Percentiles rank a stretch among this genome's conserved stretches.
These are phyloP conservation scores for Muraenolepis orangiensis DNA, from an alignment of 2,797 vertebrate species.

Conservation along the genomic window DNA sequence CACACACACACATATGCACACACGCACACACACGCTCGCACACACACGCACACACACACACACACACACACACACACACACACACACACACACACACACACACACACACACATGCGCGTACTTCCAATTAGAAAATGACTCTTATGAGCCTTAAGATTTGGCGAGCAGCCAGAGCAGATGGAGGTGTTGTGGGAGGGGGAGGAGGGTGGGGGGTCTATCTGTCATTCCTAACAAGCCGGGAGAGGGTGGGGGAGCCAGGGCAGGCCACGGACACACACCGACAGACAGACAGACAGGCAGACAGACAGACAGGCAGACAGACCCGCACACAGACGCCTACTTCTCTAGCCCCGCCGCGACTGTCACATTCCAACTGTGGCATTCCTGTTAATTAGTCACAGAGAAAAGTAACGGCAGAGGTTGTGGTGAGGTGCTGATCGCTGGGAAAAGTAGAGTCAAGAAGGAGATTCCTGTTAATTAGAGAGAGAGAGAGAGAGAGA, in stretches of 20 bases:
- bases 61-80: conserved; percentile 7
- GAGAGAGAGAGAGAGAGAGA: conserved; percentile 29
- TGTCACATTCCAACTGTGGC: conserved; percentile 67
- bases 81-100: conserved; percentile 18
- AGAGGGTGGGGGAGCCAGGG: conserved; percentile 67
- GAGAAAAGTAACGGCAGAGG: no score
- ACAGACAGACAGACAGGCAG: conserved; percentile 25
- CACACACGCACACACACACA: neutral
- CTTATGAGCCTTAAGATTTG: conserved; percentile 56
- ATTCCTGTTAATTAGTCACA: conserved; percentile 74
- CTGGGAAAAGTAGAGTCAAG: no score
- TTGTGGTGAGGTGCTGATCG: no score
- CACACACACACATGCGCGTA: conserved; percentile 31
- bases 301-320: conserved; percentile 25
- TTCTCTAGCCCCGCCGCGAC: conserved; percentile 39
- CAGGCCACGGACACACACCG: conserved; percentile 62
- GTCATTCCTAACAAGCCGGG: conserved; percentile 79
- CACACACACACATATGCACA: conserved; percentile 17
- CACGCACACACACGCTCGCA: neutral
- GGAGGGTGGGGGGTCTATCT: conserved; percentile 63
- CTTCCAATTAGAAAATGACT: conserved; percentile 1
- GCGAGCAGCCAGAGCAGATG: conserved; percentile 70
- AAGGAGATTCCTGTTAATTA: conserved; percentile 74
- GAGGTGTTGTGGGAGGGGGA: conserved; percentile 44
- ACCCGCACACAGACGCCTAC: conserved; percentile 7